Evolutionary conservation across 2,113 vertebrate genomes (phyloP).

Genomic region (Choloepus hoffmanni): DNA sequence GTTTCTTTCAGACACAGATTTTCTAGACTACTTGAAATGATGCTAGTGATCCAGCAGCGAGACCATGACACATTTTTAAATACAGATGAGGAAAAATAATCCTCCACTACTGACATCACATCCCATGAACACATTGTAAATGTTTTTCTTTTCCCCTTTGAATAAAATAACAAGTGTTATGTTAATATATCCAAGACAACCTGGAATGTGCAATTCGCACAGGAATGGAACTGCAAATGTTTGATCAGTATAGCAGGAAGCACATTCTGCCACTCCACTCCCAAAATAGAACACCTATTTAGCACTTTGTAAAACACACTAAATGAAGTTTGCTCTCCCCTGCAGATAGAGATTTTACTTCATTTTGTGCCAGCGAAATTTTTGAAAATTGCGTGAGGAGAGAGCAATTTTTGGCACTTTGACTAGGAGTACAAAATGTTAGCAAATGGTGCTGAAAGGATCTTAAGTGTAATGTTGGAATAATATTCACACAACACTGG

Average conservation of each 20-base stretch:
- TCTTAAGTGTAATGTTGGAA: constrained; percentile 85
- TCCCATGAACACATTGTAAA: background rate
- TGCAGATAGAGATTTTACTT: constrained; percentile 82
- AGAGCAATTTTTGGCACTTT: constrained; percentile 88
- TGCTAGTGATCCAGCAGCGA: background rate
- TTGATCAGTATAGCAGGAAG: constrained; percentile 77
- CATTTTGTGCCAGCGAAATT: constrained; percentile 83
- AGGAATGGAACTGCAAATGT: constrained; percentile 68
- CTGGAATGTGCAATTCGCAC: constrained; percentile 15
- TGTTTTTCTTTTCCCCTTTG: constrained; percentile 39
- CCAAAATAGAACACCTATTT: constrained; percentile 85
- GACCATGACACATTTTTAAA: background rate
- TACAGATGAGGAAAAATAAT: constrained; percentile 58
- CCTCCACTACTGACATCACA: constrained; percentile 27
- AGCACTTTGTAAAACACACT: constrained; percentile 87
- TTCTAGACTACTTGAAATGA: constrained; percentile 3
- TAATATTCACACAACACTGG: constrained; percentile 83
- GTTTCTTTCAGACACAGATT: background rate
- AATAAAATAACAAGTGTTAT: constrained; percentile 67
- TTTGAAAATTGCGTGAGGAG: constrained; percentile 88
- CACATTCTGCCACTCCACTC: constrained; percentile 65
- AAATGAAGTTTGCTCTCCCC: constrained; percentile 86
- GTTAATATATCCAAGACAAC: constrained; percentile 64
- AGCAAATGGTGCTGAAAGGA: constrained; percentile 87
- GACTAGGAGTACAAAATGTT: constrained; percentile 86